A percentile compares a stretch with the other conserved stretches of the same genome.
Evolutionary conservation across 2,797 vertebrate genomes (phyloP).

Genomic region (Pempheris klunzingeri): DNA sequence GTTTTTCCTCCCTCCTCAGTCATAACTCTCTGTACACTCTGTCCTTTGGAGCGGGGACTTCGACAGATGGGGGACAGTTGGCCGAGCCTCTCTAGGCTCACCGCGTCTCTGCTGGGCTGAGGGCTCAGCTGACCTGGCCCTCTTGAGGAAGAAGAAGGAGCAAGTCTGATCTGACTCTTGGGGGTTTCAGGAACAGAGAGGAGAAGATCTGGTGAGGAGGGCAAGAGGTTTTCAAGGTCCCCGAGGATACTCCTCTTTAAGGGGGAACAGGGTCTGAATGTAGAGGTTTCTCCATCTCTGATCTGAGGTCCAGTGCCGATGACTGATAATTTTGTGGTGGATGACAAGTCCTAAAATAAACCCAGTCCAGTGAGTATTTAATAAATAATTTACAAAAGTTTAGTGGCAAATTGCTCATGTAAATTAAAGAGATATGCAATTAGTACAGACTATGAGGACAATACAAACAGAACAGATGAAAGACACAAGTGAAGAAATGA

Average conservation of each 20-base stretch:
- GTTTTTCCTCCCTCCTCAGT: conserved; percentile 5
- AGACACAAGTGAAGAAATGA: neutral
- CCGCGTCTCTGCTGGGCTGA: neutral
- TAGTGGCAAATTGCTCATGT: neutral
- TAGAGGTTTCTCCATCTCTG: conserved; percentile 32
- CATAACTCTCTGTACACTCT: conserved; percentile 34
- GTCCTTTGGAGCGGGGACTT: conserved; percentile 66
- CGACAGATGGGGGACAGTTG: conserved; percentile 74
- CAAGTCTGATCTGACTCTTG: conserved; percentile 70
- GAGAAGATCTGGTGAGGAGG: conserved; percentile 67
- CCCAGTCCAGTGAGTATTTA: neutral
- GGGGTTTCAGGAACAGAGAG: conserved; percentile 79
- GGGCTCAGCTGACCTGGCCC: conserved; percentile 43
- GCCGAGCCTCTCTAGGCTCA: neutral
- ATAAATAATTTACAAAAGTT: neutral
- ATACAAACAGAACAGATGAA: neutral
- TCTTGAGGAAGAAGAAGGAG: conserved; percentile 24
- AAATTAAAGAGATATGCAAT: neutral
- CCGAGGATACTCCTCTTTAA: conserved; percentile 61
- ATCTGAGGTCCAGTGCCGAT: neutral
- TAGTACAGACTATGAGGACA: no score
- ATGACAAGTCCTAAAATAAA: conserved; percentile 52
- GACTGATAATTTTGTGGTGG: conserved; percentile 30
- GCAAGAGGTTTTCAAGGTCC: conserved; percentile 69
- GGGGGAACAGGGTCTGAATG: conserved; percentile 46